These are phyloP conservation scores for Psophia crepitans DNA, from an alignment of 2,113 vertebrate species.

Conservation along the genomic window DNA sequence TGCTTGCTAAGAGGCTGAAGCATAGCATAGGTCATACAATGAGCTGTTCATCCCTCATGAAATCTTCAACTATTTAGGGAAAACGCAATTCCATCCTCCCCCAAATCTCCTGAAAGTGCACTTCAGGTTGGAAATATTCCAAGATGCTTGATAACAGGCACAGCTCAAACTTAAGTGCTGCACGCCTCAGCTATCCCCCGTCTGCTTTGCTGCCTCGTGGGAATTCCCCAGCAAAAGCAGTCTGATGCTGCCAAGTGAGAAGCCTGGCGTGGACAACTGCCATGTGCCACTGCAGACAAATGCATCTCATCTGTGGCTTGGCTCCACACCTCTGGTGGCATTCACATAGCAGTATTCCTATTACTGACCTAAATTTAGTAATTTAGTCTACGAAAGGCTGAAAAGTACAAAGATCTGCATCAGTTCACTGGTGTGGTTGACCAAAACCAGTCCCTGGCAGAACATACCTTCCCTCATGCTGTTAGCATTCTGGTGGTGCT, in stretches of 20 bases:
- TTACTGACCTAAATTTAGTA: neutral
- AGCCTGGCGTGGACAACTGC: fast-evolving
- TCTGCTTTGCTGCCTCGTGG: neutral
- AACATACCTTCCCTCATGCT: neutral
- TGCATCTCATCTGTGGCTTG: neutral
- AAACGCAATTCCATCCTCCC: neutral
- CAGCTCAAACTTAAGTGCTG: neutral
- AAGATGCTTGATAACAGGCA: neutral
- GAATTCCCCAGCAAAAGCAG: neutral
- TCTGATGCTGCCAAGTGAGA: neutral
- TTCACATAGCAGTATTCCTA: neutral
- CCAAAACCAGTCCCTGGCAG: neutral
- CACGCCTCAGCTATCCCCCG: neutral
- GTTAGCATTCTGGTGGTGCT: constrained; percentile 22
- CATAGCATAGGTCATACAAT: neutral
- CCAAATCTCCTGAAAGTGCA: neutral
- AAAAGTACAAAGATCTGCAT: neutral
- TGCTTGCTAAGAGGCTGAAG: neutral
- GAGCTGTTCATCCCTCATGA: neutral
- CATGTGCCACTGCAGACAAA: neutral
- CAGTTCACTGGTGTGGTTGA: neutral
- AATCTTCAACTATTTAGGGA: neutral
- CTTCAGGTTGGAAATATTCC: neutral
- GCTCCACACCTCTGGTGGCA: neutral
- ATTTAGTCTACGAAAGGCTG: neutral